Conservation (phyloP, 1,140 invertebrate genomes). For the Myzus persicae region DNA sequence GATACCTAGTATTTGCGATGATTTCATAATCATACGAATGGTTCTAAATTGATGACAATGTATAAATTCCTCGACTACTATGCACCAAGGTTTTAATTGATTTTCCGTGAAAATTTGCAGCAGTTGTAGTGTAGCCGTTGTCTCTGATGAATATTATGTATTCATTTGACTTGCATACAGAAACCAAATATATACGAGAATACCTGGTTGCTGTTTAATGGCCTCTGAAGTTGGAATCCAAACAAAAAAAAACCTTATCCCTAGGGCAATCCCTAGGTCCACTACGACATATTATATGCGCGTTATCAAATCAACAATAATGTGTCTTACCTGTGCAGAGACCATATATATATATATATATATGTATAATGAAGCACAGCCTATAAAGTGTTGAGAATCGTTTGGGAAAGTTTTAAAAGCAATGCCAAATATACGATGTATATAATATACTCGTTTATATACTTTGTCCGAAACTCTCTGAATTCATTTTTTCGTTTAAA, state of each 20-base stretch:
- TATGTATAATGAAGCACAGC: not conserved
- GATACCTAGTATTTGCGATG: not conserved
- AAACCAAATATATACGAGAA: not conserved
- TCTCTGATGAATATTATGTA: no score
- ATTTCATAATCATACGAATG: not conserved
- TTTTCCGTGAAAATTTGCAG: no score
- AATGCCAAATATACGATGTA: conserved; percentile 38
- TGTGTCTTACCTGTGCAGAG: not conserved
- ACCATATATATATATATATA: not conserved
- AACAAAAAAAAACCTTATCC: not conserved
- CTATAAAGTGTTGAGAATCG: conserved; percentile 6
- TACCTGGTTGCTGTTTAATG: not conserved
- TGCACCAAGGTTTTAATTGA: no score
- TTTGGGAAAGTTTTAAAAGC: conserved; percentile 50
- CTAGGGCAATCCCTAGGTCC: not conserved
- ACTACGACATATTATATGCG: not conserved
- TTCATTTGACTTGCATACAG: not conserved
- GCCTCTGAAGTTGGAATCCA: not conserved
- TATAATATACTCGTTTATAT: not conserved
- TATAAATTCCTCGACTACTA: not conserved
- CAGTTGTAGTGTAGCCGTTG: no score
- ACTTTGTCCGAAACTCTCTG: not conserved
- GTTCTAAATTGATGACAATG: not conserved
- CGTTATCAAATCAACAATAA: not conserved
- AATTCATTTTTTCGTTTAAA: conserved; percentile 20